Percentiles rank a stretch among this genome's conserved stretches.
Conservation (phyloP, 35 echinoderm and acorn worm species). For the Hemicentrotus pulcherrimus region DNA sequence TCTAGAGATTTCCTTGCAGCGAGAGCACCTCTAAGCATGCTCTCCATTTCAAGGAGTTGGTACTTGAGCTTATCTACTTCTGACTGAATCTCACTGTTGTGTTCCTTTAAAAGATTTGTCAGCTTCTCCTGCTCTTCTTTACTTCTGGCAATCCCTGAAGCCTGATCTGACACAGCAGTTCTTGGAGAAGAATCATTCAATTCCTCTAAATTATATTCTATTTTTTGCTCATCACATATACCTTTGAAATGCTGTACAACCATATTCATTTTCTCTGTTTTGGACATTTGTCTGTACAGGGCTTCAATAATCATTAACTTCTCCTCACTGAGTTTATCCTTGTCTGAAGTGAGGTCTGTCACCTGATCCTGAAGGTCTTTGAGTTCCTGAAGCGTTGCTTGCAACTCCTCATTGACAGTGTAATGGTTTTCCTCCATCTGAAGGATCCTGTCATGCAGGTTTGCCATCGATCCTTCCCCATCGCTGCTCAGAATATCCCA, state of each 20-base stretch:
- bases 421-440: conserved; percentile 99
- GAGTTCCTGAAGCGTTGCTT: conserved; percentile 94
- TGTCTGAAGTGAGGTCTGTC: conserved; percentile 75
- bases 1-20: conserved; percentile 74
- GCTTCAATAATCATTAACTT: conserved; percentile 81
- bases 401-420: conserved; percentile 96
- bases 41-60: conserved; percentile 69
- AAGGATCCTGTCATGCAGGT: conserved; percentile 94
- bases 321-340: conserved; percentile 88
- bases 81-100: conserved; percentile 63
- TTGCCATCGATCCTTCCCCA: conserved; percentile 96
- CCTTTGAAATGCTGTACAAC: conserved; percentile 61
- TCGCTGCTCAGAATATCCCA: conserved; percentile 96
- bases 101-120: conserved; percentile 63
- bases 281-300: conserved; percentile 71
- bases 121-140: conserved; percentile 65
- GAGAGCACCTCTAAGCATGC: conserved; percentile 54
- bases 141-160: conserved; percentile 48
- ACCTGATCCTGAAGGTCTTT: conserved; percentile 88
- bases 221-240: conserved; percentile 59
- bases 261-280: conserved; percentile 69
- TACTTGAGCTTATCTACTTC: conserved; percentile 79
- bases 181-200: conserved; percentile 65
- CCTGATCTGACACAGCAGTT: conserved; percentile 55
- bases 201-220: conserved; percentile 72